A percentile compares a stretch with the other conserved stretches of the same genome.
Evolutionary conservation across 2,888 invertebrate species (phyloP).

Genomic region (Drosophila neonasuta): DNA sequence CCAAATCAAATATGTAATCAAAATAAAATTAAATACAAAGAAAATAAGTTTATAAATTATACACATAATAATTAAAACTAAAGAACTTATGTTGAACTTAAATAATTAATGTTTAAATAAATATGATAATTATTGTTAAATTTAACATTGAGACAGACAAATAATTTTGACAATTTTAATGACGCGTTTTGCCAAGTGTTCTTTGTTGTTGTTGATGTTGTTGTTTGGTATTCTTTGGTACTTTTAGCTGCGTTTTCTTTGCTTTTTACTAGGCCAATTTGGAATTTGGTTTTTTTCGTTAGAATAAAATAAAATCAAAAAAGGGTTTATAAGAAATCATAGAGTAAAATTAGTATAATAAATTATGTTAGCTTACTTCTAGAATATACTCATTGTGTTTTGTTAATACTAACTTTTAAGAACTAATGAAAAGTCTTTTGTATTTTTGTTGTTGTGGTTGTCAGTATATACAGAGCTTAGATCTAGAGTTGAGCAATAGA

Average conservation of each 20-base stretch:
- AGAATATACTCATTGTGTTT: slow-evolving; percentile 19
- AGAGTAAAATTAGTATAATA: slow-evolving; percentile 27
- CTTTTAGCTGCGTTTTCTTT: slow-evolving; percentile 74
- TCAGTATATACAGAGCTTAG: slow-evolving; percentile 55
- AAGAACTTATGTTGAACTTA: slow-evolving; percentile 28
- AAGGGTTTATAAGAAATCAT: slow-evolving; percentile 31
- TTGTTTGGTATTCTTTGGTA: slow-evolving; percentile 74
- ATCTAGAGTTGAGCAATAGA: slow-evolving; percentile 56
- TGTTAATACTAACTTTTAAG: slow-evolving; percentile 9
- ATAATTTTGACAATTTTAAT: slow-evolving; percentile 50
- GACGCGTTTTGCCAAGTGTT: slow-evolving; percentile 48
- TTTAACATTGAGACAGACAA: slow-evolving; percentile 40
- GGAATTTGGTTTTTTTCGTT: slow-evolving; percentile 49
- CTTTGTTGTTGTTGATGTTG: slow-evolving; percentile 39
- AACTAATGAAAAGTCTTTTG: slow-evolving; percentile 49
- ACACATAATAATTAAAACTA: slow-evolving; percentile 29
- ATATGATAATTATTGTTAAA: slow-evolving; percentile 20
- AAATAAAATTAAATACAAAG: slow-evolving; percentile 42
- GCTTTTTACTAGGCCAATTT: slow-evolving; percentile 62
- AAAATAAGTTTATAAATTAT: slow-evolving; percentile 50
- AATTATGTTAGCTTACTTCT: slow-evolving; percentile 45
- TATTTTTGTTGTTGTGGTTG: slow-evolving; percentile 26
- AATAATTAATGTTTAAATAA: slow-evolving; percentile 38
- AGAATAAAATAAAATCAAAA: slow-evolving; percentile 49
- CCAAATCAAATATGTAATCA: slow-evolving; percentile 43